Evolutionary conservation across 2,797 vertebrate genomes (phyloP), one percentile per base, ranked within the genome.

Genomic region (Acanthis flammea): DNA sequence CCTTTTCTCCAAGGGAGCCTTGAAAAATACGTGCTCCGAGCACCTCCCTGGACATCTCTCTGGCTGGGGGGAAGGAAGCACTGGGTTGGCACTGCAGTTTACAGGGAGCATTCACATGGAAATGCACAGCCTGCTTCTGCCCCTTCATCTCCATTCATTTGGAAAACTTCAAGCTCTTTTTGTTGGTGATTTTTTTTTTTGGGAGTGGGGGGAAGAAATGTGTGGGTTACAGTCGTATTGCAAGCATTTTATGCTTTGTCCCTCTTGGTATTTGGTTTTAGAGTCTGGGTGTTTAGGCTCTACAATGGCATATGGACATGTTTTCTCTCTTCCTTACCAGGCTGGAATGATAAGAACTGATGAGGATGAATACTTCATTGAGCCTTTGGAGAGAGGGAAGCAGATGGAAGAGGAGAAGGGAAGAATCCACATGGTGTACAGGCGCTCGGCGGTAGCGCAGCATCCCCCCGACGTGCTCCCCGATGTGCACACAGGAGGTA

Each of bases 341-440:
- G 99, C 99, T 88, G 99, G 99, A 87, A 99, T 99, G 99, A 99
- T 99, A 95, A 98, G 98, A 89, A 99, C 99, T 0, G 98, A 99
- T 83, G 97, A 98, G 16, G 99, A 99, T 35, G 99, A 99, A 72
- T 99, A 99, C 97, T 99, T 99, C 97, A 99, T 99, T 47, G 99
- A 99, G 97, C 99, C 99, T 12, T 96, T 99, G 98, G 99, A 99
- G 96, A 98, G 98, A 96, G 99, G 99, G 13, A 98, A 98, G 70
- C 99, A 99, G 86, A 98, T 98, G 96, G 98, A 99, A 41, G 99
- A 99, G 97, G 99, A 99, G 76, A 98, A 97, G 65, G 99, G 99
- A 51, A 97, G 99, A 76, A 97, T 99, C 93, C 99, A 99, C 54
- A 98, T 99, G 96, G 98, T 99, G 54, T 99, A 99, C 97, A 98